Evolutionary conservation across 2,888 invertebrate species (phyloP), one percentile per base, ranked within the genome.

Genomic region (Brenthis ino): DNA sequence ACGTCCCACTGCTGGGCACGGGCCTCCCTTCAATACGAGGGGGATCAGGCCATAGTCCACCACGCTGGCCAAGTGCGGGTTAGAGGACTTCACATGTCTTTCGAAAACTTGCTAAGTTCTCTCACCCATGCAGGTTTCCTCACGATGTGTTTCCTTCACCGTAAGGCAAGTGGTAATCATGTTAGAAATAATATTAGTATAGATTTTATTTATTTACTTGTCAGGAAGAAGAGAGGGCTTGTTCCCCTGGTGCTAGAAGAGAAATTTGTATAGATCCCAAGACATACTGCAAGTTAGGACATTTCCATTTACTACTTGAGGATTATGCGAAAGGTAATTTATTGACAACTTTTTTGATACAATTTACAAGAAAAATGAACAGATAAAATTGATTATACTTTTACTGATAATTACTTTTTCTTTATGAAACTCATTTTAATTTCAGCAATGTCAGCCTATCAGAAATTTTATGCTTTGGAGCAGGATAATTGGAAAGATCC

Each of bases 401-500:
- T 16, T 53, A 3, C 2, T 24, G 53, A n/a, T 20, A 53, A 24
- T 12, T 54, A 54, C 16, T 54, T 24, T 20, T 12, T 13, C 24
- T 8, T 24, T 2, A 8, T 20, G 14, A 16, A 37, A 11, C n/a
- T 4, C n/a, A 56, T 61, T 58, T 58, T 72, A 72, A 63, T 74
- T 72, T 60, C 92, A 99, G 99, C 99, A 6, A 95, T 99, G 93
- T 99, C 99, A 24, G 99, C 99, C 3, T 99, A 99, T 92, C 99
- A 99, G 91, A 98, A 97, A 86, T 98, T 96, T 88, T 96, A 95
- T 82, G 95, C 95, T 50, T 89, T 96, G 43, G 96, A 96, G 80
- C 94, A 94, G 11, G 96, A 96, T 74, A 96, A 96, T 81, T 98
- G 98, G 97, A 96, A 96, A 86, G 97, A 99, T 89, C 95, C 97